Conservation (phyloP, 2,797 vertebrate genomes). For the Arrhamphus sclerolepis region DNA sequence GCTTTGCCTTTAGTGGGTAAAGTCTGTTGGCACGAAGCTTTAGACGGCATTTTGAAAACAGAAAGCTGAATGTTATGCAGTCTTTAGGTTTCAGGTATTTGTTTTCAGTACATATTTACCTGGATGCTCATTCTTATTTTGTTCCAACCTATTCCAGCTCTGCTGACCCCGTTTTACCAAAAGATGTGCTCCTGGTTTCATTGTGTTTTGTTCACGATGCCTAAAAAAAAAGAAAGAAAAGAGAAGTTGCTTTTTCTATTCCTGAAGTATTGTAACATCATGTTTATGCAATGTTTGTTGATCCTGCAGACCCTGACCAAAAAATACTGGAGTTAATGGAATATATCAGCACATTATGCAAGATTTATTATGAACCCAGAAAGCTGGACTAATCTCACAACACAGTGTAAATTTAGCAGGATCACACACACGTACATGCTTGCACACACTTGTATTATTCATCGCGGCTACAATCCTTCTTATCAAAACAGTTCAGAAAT, state of each 20-base stretch:
- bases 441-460: slow-evolving; percentile 7
- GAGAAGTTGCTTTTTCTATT: not conserved
- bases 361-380: slow-evolving; percentile 27
- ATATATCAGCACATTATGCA: slow-evolving; percentile 31
- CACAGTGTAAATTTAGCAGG: slow-evolving; percentile 27
- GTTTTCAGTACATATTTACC: slow-evolving; percentile 1
- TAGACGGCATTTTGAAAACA: slow-evolving; percentile 16
- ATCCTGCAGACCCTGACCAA: slow-evolving; percentile 8
- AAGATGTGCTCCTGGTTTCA: not conserved
- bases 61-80: not conserved
- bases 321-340: slow-evolving; percentile 39
- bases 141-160: not conserved
- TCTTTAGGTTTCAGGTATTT: slow-evolving; percentile 2
- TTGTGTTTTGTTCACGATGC: not conserved
- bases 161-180: not conserved
- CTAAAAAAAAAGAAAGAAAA: not conserved
- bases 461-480: slow-evolving; percentile 20
- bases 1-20: slow-evolving; percentile 19
- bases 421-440: slow-evolving; percentile 4
- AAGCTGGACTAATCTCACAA: slow-evolving; percentile 34
- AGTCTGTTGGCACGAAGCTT: slow-evolving; percentile 9
- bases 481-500: slow-evolving; percentile 30
- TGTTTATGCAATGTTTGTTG: slow-evolving; percentile 19
- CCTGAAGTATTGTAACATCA: not conserved
- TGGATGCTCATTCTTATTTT: not conserved